phyloP scores from a whole-genome alignment of 2,797 vertebrate species.

The Gymnodraco acuticeps region DNA sequence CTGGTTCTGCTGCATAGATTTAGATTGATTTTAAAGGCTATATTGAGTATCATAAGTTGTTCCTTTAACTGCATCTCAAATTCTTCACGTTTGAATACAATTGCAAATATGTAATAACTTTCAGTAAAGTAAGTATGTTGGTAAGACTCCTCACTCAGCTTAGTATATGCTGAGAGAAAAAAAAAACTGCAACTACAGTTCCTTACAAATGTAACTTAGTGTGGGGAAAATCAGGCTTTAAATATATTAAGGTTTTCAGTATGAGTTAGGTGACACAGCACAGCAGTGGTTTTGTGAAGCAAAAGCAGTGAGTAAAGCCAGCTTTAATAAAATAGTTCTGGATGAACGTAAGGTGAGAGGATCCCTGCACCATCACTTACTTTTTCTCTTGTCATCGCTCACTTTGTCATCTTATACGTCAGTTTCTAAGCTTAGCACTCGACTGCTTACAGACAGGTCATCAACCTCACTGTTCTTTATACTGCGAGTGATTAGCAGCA shows the following conservation, averaged over 20 bases:
- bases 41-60: too few species aligned
- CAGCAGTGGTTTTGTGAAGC: too few species aligned
- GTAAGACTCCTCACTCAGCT: background rate
- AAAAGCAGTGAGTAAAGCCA: background rate
- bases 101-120: background rate
- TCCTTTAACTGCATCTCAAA: too few species aligned
- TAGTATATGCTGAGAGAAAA: background rate
- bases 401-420: conserved; percentile 16
- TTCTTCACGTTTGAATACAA: too few species aligned
- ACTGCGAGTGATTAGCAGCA: conserved; percentile 48
- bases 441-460: conserved; percentile 46
- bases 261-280: background rate
- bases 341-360: background rate
- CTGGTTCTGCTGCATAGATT: background rate
- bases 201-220: background rate
- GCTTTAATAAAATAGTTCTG: background rate
- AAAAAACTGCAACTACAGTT: background rate
- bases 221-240: background rate
- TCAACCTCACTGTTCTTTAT: conserved; percentile 44
- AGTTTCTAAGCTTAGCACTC: conserved; percentile 34
- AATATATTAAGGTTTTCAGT: conserved; percentile 1
- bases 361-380: background rate
- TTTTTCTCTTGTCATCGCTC: conserved; percentile 5
- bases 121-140: background rate
- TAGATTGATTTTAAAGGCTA: too few species aligned